Evolutionary conservation across 2,797 vertebrate species (phyloP).

Genomic region (Hyperoplus immaculatus): DNA sequence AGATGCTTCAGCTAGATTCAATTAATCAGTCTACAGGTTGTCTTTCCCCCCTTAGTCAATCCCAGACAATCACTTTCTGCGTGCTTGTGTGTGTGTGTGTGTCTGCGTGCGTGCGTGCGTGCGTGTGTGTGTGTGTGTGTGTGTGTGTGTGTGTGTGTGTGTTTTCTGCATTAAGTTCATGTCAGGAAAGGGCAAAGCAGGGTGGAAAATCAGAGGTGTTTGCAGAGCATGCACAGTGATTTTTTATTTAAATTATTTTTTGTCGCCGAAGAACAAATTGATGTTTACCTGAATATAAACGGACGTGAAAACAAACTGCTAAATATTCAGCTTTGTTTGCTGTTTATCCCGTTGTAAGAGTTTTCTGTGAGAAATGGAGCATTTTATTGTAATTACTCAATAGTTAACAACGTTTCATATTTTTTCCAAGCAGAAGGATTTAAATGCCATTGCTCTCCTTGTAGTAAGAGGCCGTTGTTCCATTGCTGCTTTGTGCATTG

Average conservation of each 20-base stretch:
- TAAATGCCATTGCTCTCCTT: constrained; percentile 18
- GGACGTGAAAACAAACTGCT: constrained; percentile 38
- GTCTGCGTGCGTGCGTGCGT: too few relatives aligned
- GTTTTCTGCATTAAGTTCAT: constrained; percentile 52
- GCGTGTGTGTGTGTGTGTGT: too few relatives aligned
- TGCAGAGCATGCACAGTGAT: constrained; percentile 37
- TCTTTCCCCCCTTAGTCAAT: constrained; percentile 53
- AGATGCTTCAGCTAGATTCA: constrained; percentile 77
- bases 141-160: neutral
- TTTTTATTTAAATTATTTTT: constrained; percentile 20
- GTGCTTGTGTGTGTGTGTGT: too few relatives aligned
- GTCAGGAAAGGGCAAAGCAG: constrained; percentile 62
- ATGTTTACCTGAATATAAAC: constrained; percentile 57
- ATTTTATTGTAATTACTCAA: constrained; percentile 57
- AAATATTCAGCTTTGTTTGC: constrained; percentile 54
- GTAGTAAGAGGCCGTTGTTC: constrained; percentile 11
- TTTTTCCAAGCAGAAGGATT: constrained; percentile 34
- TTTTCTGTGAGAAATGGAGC: constrained; percentile 40
- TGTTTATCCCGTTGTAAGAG: constrained; percentile 37
- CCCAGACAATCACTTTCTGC: constrained; percentile 24
- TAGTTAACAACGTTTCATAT: constrained; percentile 64
- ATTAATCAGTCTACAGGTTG: constrained; percentile 82
- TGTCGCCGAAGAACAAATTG: constrained; percentile 53
- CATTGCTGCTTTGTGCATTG: constrained; percentile 2
- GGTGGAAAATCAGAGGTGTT: constrained; percentile 47